Percentiles rank a stretch among this genome's conserved stretches.
phyloP scores from a whole-genome alignment of 2,113 vertebrate species.

The Phocoena sinus region DNA sequence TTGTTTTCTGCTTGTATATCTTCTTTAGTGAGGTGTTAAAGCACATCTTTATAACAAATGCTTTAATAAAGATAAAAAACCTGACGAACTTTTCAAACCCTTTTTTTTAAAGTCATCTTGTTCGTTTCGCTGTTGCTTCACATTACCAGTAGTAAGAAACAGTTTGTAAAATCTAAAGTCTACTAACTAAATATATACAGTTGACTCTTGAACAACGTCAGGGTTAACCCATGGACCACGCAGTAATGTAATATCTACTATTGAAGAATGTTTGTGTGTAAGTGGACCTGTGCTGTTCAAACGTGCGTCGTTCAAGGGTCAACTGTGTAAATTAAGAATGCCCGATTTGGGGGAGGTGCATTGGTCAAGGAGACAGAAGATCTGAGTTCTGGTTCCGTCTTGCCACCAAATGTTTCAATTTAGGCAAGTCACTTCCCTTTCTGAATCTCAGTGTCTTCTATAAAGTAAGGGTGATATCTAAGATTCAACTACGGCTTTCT shows the following conservation, averaged over 20 bases:
- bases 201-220: neutral
- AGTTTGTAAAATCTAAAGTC: slow-evolving; percentile 8
- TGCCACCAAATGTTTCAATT: neutral
- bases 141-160: neutral
- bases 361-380: neutral
- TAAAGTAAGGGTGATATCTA: neutral
- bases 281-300: neutral
- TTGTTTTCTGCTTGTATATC: neutral
- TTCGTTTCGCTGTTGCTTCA: neutral
- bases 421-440: neutral
- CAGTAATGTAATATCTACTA: neutral
- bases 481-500: neutral
- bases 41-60: neutral
- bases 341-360: neutral
- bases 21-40: neutral
- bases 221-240: neutral
- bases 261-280: neutral
- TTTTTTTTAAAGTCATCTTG: neutral
- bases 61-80: neutral
- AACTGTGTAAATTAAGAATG: neutral
- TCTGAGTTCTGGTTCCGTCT: neutral
- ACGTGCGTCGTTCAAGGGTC: neutral
- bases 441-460: neutral
- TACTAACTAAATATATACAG: neutral
- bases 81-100: neutral